Conservation (phyloP, 1,140 invertebrate species). For the Trichomalopsis sarcophagae region DNA sequence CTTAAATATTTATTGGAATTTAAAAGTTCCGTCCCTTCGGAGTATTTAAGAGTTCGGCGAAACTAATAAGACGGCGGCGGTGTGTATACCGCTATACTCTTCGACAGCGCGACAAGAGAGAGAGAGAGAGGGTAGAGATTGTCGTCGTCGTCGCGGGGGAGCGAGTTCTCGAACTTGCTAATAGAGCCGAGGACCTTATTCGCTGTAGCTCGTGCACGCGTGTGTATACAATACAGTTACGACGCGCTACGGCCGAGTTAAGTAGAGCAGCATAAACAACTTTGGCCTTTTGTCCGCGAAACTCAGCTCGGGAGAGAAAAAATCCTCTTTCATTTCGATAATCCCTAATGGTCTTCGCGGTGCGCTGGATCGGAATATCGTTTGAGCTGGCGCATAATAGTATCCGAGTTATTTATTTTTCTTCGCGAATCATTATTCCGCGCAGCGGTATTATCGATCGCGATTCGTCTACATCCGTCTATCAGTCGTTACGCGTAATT, state of each 20-base stretch:
- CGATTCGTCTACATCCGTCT: too few relatives aligned
- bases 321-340: conserved; percentile 9
- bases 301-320: neutral
- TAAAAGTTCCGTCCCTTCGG: conserved; percentile 65
- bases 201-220: neutral
- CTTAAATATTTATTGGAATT: conserved; percentile 73
- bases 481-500: too few relatives aligned
- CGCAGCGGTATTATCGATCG: too few relatives aligned
- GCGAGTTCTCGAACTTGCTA: conserved; percentile 54
- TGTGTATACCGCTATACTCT: conserved; percentile 32
- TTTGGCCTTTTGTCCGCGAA: conserved; percentile 18
- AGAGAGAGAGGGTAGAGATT: conserved; percentile 7
- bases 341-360: neutral
- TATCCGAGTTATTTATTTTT: too few relatives aligned
- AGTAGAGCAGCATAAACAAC: conserved; percentile 24
- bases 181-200: conserved; percentile 56
- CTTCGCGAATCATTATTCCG: too few relatives aligned
- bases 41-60: conserved; percentile 69
- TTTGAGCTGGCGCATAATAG: too few relatives aligned
- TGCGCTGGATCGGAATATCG: too few relatives aligned
- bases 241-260: neutral
- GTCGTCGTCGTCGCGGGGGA: neutral
- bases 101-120: neutral
- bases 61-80: conserved; percentile 66
- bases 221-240: neutral